A percentile compares a stretch with the other conserved stretches of the same genome.
Evolutionary conservation across 1,140 invertebrate species (phyloP).

Genomic region (Anagrus nilaparvatae): DNA sequence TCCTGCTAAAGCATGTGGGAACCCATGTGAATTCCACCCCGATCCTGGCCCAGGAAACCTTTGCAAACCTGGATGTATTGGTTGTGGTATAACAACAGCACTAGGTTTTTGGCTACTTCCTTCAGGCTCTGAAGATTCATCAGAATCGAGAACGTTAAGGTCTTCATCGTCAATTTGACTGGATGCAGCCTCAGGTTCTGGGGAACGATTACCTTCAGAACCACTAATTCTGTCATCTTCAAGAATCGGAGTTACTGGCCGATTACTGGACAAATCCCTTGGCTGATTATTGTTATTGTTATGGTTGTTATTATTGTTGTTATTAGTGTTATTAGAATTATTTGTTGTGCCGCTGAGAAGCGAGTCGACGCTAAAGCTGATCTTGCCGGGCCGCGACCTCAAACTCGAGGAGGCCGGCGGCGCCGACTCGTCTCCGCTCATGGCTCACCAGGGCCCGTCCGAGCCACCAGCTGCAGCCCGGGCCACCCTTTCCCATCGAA

Average conservation of each 20-base stretch:
- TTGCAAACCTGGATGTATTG: constrained; percentile 39
- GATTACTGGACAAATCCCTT: constrained; percentile 25
- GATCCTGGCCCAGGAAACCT: constrained; percentile 31
- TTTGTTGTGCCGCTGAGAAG: constrained; percentile 38
- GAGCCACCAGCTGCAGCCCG: not conserved
- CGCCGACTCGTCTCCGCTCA: constrained; percentile 9
- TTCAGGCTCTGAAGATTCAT: constrained; percentile 30
- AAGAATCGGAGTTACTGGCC: constrained; percentile 30
- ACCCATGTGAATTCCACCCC: constrained; percentile 35
- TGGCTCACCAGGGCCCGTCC: too few relatives aligned
- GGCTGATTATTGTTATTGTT: constrained; percentile 20
- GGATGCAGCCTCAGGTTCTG: constrained; percentile 31
- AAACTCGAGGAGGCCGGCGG: constrained; percentile 31
- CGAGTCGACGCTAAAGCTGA: constrained; percentile 40
- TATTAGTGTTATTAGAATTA: too few relatives aligned
- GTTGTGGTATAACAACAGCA: constrained; percentile 31
- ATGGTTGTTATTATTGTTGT: constrained; percentile 15
- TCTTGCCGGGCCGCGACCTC: constrained; percentile 38
- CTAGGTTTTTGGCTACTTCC: constrained; percentile 26
- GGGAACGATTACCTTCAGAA: constrained; percentile 34
- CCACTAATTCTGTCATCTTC: constrained; percentile 38
- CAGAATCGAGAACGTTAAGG: constrained; percentile 41
- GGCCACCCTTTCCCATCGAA: too few relatives aligned
- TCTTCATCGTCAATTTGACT: constrained; percentile 36
- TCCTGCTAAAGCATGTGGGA: constrained; percentile 37